Conservation (phyloP, 2,888 invertebrate genomes). For the Drosophila maculinotata region DNA sequence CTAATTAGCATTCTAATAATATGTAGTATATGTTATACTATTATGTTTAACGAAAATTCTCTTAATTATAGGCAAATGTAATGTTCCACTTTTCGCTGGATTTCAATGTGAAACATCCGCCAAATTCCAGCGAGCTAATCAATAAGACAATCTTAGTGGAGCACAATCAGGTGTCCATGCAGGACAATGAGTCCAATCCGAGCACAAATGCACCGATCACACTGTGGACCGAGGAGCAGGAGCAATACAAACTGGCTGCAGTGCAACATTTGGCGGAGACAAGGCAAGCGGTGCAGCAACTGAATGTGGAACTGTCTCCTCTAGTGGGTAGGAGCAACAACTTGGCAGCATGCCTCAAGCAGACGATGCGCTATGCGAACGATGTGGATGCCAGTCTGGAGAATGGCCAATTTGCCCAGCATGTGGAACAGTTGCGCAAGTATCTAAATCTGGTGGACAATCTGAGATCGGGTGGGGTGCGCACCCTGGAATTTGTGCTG, state of each 20-base stretch:
- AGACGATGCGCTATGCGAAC: slow-evolving; percentile 62
- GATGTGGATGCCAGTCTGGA: slow-evolving; percentile 56
- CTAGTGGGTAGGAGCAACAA: slow-evolving; percentile 71
- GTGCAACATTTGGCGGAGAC: slow-evolving; percentile 48
- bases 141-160: slow-evolving; percentile 55
- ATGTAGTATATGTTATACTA: too few species aligned
- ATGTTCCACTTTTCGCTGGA: slow-evolving; percentile 66
- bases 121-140: slow-evolving; percentile 32
- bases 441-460: slow-evolving; percentile 59
- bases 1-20: too few species aligned
- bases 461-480: slow-evolving; percentile 50
- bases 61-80: slow-evolving; percentile 43
- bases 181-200: slow-evolving; percentile 14
- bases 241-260: slow-evolving; percentile 40
- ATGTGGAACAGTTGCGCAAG: slow-evolving; percentile 59
- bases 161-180: slow-evolving; percentile 38
- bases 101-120: slow-evolving; percentile 55
- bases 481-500: slow-evolving; percentile 66
- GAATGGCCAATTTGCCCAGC: slow-evolving; percentile 30
- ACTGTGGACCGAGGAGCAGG: slow-evolving; percentile 55
- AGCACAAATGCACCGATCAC: slow-evolving; percentile 17
- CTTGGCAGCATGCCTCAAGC: slow-evolving; percentile 64
- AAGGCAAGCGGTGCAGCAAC: slow-evolving; percentile 40
- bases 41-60: too few species aligned
- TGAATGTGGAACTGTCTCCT: slow-evolving; percentile 65